Conservation (phyloP, 2,888 invertebrate species). For the Parelbella ahira region DNA sequence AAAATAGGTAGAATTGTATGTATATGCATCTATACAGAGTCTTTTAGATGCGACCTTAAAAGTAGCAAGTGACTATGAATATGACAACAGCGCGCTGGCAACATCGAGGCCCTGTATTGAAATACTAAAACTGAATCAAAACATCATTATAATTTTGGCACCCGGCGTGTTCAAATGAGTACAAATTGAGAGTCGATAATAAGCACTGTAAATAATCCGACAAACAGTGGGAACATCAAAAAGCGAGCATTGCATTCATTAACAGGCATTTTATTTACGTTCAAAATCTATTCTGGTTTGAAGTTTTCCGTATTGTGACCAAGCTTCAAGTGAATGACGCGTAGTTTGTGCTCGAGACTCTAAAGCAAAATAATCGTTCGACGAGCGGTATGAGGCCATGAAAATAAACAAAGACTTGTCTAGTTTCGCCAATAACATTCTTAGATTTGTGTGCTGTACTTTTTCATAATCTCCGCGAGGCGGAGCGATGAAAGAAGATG, state of each 20-base stretch:
- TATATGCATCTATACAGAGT: too few species aligned
- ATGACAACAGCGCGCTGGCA: too few species aligned
- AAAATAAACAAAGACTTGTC: conserved; percentile 54
- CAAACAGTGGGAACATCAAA: conserved; percentile 24
- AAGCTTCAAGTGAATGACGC: conserved; percentile 48
- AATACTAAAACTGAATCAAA: too few species aligned
- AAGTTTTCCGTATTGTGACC: conserved; percentile 59
- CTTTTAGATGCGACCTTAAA: too few species aligned
- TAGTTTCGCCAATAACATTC: conserved; percentile 37
- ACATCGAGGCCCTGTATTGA: too few species aligned
- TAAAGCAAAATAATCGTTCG: conserved; percentile 49
- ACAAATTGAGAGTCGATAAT: conserved; percentile 15
- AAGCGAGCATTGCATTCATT: conserved; percentile 27
- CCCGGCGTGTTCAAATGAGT: neutral
- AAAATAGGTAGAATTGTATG: too few species aligned
- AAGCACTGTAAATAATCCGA: conserved; percentile 15
- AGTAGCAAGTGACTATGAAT: too few species aligned
- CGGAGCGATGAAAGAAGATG: conserved; percentile 3
- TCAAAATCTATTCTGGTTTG: conserved; percentile 42
- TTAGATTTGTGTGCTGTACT: conserved; percentile 28
- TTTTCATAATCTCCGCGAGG: conserved; percentile 13
- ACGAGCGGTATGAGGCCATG: conserved; percentile 42
- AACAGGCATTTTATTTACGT: conserved; percentile 30
- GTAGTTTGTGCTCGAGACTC: conserved; percentile 47
- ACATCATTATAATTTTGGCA: conserved; percentile 15